A percentile compares a stretch with the other conserved stretches of the same genome.
phyloP scores from a whole-genome alignment of 2,888 invertebrate species.

The Apomyelois bistriatella region DNA sequence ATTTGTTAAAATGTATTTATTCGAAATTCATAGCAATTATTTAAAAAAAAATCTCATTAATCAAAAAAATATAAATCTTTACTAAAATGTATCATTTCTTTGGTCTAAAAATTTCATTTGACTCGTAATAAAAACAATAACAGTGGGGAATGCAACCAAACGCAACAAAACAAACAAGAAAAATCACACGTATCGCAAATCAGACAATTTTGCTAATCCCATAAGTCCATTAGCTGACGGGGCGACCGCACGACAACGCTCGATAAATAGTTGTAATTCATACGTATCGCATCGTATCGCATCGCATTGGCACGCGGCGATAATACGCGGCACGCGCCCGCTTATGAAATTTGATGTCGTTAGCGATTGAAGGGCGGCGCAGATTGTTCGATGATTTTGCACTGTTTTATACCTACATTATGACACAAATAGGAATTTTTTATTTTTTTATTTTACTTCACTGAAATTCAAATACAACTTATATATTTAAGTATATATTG shows the following conservation, averaged over 20 bases:
- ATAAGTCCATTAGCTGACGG: constrained; percentile 51
- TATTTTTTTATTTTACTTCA: too few relatives aligned
- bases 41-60: too few relatives aligned
- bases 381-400: neutral
- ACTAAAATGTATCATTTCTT: too few relatives aligned
- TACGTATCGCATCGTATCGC: constrained; percentile 41
- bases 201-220: constrained; percentile 57
- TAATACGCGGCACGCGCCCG: constrained; percentile 72
- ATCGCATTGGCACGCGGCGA: constrained; percentile 51
- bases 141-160: neutral
- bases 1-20: too few relatives aligned
- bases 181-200: constrained; percentile 11
- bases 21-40: too few relatives aligned
- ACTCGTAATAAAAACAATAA: constrained; percentile 1
- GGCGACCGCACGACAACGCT: constrained; percentile 49
- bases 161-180: constrained; percentile 12
- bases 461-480: too few relatives aligned
- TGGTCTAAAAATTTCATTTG: too few relatives aligned
- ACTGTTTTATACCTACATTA: neutral
- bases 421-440: too few relatives aligned
- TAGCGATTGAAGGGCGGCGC: constrained; percentile 28
- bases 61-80: too few relatives aligned
- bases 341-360: constrained; percentile 65
- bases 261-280: constrained; percentile 77
- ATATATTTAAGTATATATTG: too few relatives aligned